Percentiles rank a stretch among this genome's conserved stretches.
These are phyloP conservation scores for Oxycera nigricornis DNA, from an alignment of 2,888 invertebrate genomes.

Conservation along the genomic window DNA sequence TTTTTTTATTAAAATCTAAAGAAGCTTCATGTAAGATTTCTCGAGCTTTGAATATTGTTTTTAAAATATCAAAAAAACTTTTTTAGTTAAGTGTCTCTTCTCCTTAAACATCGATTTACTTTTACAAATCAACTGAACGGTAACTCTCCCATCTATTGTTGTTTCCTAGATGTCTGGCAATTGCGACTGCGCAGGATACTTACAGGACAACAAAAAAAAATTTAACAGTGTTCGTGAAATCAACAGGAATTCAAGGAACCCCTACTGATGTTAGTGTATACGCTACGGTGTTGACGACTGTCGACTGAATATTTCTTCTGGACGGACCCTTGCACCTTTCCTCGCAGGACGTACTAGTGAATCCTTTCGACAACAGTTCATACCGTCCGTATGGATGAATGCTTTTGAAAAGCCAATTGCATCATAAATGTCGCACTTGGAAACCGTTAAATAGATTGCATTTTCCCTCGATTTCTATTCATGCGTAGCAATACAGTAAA, in stretches of 20 bases:
- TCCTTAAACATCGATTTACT: background rate
- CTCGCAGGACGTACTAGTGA: background rate
- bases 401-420: constrained; percentile 27
- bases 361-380: constrained; percentile 5
- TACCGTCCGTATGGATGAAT: constrained; percentile 12
- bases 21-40: no score
- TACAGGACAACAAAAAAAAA: background rate
- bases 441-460: constrained; percentile 30
- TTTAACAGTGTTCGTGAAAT: no score
- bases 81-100: no score
- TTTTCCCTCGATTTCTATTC: background rate
- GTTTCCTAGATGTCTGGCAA: constrained; percentile 15
- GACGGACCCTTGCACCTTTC: background rate
- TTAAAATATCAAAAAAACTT: no score
- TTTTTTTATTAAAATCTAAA: no score
- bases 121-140: background rate
- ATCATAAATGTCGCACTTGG: constrained; percentile 36
- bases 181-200: constrained; percentile 22
- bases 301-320: background rate
- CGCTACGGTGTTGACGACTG: constrained; percentile 18
- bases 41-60: no score
- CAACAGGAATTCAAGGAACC: constrained; percentile 16
- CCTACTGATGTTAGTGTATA: constrained; percentile 11
- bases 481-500: background rate
- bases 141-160: background rate